Evolutionary conservation across 92 coral and sea anemone genomes (phyloP).

Genomic region (Umimayanthus kanabou): DNA sequence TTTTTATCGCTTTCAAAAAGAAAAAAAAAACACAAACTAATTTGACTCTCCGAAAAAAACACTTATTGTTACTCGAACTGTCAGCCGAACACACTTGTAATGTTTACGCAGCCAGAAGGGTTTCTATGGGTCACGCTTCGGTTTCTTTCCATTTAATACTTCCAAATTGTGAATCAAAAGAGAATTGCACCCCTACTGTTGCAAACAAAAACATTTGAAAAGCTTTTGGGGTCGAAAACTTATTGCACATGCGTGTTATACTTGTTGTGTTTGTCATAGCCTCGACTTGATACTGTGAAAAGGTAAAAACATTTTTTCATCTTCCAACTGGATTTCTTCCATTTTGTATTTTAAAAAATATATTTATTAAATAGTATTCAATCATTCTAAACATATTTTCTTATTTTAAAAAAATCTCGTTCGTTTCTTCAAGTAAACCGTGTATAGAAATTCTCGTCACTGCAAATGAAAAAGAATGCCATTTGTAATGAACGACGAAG

Average conservation of each 20-base stretch:
- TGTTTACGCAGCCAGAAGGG: background rate
- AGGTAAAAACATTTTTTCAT: background rate
- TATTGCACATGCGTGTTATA: background rate
- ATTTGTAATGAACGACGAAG: background rate
- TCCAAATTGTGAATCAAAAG: too few species aligned
- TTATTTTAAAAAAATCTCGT: conserved; percentile 6
- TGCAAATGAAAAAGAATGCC: background rate
- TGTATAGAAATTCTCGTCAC: background rate
- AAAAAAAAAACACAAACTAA: background rate
- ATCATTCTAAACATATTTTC: conserved; percentile 17
- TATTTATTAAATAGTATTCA: conserved; percentile 22
- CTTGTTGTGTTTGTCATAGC: background rate
- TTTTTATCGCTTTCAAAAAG: background rate
- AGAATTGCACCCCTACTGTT: background rate
- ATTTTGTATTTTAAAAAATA: conserved; percentile 15
- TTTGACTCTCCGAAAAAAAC: background rate
- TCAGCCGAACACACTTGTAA: background rate
- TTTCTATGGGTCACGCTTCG: background rate
- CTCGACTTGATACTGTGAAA: background rate
- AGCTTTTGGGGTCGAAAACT: background rate
- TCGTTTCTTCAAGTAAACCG: background rate
- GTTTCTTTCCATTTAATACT: background rate
- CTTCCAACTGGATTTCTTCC: background rate
- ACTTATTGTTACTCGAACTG: background rate
- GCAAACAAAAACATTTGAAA: background rate